Evolutionary conservation across 1,140 invertebrate species (phyloP), one percentile per base, ranked within the genome.

Genomic region (Ceratina australensis): DNA sequence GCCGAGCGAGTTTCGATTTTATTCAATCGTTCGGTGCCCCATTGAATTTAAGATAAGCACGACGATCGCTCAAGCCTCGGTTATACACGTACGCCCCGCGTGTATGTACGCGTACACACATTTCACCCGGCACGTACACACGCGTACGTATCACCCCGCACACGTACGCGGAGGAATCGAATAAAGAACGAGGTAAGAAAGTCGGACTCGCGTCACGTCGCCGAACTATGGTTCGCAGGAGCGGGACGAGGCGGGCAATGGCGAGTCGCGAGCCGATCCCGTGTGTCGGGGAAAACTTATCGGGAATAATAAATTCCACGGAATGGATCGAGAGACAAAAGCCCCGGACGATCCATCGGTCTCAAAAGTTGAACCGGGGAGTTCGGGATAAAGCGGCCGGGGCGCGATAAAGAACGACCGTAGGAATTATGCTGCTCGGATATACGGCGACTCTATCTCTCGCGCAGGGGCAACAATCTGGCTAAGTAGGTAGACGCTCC

Each of bases 241-340:
- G 33, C 33, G 8, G 15, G 22, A 18, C 15, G 15, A 3, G 10
- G 18, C 12, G 18, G 18, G 22, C 7, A 13, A 22, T 47, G n/a
- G 49, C 18, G 52, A 8, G 10, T 54, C 57, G 59, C 20, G 10
- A 33, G 56, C 42, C 61, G 33, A 74, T 79, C 72, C 69, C 33
- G 33, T 42, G 49, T 52, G 74, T 71, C 74, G 54, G 47, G 68
- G 83, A 69, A 78, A 86, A 87, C 61, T 87, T 88, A 89, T 90
- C 88, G 79, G 67, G 87, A 84, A 90, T 90, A 89, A 89, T 89
- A 90, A 90, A 91, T 91, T 90, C 79, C 72, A 52, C 60, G 83
- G 76, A 66, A 56, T 72, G 81, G 50, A 85, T 84, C 83, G 84
- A 85, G 84, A 86, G 84, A 87, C 85, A 84, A 88, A 88, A 90